Evolutionary conservation across 2,797 vertebrate species (phyloP).

Genomic region (Myotis vivesi): DNA sequence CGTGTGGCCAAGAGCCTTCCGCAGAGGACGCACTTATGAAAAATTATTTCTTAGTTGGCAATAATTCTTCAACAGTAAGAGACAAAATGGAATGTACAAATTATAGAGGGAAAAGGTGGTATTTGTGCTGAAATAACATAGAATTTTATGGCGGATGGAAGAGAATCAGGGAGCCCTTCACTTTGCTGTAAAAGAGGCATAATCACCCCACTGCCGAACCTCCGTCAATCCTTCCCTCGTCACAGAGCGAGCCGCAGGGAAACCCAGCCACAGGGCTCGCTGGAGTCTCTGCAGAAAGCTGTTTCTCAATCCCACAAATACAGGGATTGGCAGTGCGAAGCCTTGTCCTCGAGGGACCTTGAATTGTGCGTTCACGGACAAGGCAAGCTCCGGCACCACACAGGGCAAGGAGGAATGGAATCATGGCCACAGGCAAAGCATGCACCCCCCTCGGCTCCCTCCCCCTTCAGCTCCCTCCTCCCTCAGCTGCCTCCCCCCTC

Average conservation of each 20-base stretch:
- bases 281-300: background rate
- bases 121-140: background rate
- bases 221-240: background rate
- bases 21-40: background rate
- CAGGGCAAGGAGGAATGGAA: background rate
- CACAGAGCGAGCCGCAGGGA: background rate
- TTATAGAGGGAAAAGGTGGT: background rate
- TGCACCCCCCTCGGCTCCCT: too few species aligned
- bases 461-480: too few species aligned
- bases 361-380: background rate
- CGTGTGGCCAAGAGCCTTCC: background rate
- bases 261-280: background rate
- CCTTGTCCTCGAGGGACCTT: background rate
- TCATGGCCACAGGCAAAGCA: background rate
- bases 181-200: background rate
- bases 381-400: background rate
- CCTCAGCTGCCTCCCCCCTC: too few species aligned
- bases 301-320: constrained; percentile 13
- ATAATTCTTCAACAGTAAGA: background rate
- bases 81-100: background rate
- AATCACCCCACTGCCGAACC: background rate
- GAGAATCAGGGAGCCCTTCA: background rate
- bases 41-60: background rate
- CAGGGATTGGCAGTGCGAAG: background rate
- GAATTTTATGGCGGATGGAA: background rate